Conservation (phyloP, 23 tunicate species). For the Aplidium turbinatum region DNA sequence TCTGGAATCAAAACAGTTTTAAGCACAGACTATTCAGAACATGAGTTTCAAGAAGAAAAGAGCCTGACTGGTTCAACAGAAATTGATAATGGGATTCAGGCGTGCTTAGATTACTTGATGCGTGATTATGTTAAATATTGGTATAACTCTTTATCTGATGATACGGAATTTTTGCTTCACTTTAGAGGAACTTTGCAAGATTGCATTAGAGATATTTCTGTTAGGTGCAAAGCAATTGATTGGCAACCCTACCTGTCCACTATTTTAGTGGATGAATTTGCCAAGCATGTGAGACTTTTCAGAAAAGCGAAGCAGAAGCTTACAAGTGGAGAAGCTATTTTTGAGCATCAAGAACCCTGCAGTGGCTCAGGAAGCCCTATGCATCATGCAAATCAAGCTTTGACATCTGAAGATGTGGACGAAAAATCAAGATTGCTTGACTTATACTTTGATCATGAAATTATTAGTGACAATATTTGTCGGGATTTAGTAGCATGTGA, state of each 20-base stretch:
- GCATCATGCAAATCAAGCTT: background rate
- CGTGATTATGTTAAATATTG: conserved; percentile 89
- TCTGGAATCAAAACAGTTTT: conserved; percentile 40
- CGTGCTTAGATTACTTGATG: conserved; percentile 68
- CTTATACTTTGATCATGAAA: conserved; percentile 67
- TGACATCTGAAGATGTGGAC: background rate
- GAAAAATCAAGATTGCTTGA: conserved; percentile 20
- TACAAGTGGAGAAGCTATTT: conserved; percentile 10
- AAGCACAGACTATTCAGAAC: conserved; percentile 9
- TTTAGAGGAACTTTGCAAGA: conserved; percentile 50
- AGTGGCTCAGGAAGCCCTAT: background rate
- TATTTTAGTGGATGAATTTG: conserved; percentile 80
- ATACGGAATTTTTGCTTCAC: conserved; percentile 60
- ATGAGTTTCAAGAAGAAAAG: conserved; percentile 12
- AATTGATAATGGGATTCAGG: conserved; percentile 45
- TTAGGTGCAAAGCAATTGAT: conserved; percentile 67
- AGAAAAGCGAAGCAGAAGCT: conserved; percentile 68
- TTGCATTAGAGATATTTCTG: conserved; percentile 50
- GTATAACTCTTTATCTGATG: conserved; percentile 89
- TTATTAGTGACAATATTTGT: conserved; percentile 52
- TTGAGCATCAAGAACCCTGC: background rate
- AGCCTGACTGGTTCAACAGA: conserved; percentile 46
- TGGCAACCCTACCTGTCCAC: conserved; percentile 88
- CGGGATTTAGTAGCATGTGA: conserved; percentile 66
- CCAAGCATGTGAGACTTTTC: conserved; percentile 74